phyloP scores from a whole-genome alignment of 2,113 vertebrate genomes.

The Hyperopisus bebe region DNA sequence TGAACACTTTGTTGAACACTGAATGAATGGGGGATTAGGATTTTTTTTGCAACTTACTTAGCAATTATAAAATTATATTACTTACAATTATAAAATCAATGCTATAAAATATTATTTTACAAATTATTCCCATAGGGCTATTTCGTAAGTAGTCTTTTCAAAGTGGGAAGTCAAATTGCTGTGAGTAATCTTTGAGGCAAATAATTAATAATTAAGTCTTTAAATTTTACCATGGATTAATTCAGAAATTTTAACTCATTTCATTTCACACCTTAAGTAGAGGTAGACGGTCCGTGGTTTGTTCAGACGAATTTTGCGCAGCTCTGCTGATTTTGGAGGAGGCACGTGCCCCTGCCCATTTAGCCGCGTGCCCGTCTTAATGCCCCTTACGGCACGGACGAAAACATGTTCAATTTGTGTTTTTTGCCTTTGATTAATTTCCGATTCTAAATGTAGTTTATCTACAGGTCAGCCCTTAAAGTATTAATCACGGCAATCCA shows the following conservation, averaged over 20 bases:
- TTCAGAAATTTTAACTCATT: neutral
- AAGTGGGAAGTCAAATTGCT: neutral
- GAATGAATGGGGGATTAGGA: neutral
- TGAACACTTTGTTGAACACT: neutral
- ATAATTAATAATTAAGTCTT: neutral
- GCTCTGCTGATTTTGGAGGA: neutral
- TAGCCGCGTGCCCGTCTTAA: neutral
- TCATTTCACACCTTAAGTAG: neutral
- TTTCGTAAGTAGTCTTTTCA: neutral
- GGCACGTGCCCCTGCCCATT: neutral
- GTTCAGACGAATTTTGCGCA: neutral
- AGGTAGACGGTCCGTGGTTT: neutral
- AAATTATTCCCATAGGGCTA: neutral
- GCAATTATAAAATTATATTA: too few relatives aligned
- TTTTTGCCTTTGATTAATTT: neutral
- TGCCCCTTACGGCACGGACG: neutral
- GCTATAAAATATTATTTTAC: neutral
- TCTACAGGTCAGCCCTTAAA: neutral
- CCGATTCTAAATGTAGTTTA: conserved; percentile 8
- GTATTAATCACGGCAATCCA: neutral
- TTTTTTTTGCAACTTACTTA: neutral
- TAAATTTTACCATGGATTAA: neutral
- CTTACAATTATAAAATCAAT: neutral
- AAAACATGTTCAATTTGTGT: neutral
- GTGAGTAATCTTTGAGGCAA: neutral